Evolutionary conservation across 2,888 invertebrate genomes (phyloP).

Genomic region (Caenorhabditis auriculariae): DNA sequence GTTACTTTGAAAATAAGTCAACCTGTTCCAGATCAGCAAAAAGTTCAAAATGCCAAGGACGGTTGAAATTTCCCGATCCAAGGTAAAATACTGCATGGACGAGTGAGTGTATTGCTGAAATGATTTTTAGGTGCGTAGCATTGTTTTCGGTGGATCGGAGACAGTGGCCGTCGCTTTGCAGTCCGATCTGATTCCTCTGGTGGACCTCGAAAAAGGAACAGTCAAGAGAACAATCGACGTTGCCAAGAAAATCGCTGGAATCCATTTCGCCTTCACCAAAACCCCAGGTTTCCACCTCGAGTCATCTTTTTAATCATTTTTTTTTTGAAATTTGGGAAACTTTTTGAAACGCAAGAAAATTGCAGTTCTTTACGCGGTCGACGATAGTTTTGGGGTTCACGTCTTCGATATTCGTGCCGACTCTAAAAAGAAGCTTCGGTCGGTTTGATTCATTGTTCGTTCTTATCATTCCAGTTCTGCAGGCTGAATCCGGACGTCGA

Average conservation of each 20-base stretch:
- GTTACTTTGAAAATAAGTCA: no score
- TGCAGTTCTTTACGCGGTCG: slow-evolving; percentile 24
- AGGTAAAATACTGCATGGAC: no score
- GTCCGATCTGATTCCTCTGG: slow-evolving; percentile 19
- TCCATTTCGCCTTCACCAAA: no score
- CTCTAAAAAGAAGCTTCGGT: slow-evolving; percentile 27
- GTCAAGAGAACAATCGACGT: slow-evolving; percentile 4
- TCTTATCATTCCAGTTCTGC: no score
- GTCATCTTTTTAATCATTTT: no score
- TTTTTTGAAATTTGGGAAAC: not conserved
- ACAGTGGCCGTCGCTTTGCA: slow-evolving; percentile 7
- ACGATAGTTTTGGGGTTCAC: slow-evolving; percentile 36
- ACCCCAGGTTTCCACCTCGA: no score
- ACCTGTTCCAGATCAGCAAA: no score
- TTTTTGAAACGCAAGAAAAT: not conserved
- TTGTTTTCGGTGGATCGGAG: slow-evolving; percentile 5
- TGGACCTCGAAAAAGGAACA: slow-evolving; percentile 4
- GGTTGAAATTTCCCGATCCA: no score
- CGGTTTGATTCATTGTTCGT: no score
- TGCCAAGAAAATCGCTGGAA: slow-evolving; percentile 14
- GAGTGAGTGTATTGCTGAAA: no score
- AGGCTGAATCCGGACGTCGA: slow-evolving; percentile 35
- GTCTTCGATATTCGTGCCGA: slow-evolving; percentile 25
- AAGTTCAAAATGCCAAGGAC: no score
- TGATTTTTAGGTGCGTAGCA: slow-evolving; percentile 5